Base-by-base conservation (phyloP, 2,113 vertebrate genomes). In the Platanista minor region DNA sequence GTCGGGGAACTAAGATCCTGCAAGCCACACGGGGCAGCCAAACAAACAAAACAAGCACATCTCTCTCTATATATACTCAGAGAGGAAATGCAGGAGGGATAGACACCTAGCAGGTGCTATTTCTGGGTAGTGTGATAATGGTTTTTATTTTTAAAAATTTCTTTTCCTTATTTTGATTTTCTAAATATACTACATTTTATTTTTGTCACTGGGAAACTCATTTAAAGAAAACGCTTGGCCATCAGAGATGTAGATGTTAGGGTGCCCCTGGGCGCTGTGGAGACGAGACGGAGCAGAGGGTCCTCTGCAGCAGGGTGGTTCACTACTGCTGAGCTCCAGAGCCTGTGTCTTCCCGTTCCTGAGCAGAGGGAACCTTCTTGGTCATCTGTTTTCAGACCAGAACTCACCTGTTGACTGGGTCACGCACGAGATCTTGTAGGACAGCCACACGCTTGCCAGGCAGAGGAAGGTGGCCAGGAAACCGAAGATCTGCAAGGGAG, bases 381-480 rank as follows among this genome's bases (percentile, higher is more conserved):
- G 89, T 2, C 11, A 29, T 17, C 74, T 67, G 67, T 3, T 6
- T 11, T 12, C 17, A 5, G 39, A 52, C 25, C 0, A 2, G 95
- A 33, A 98, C 98, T 98, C 97, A 99, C 99, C 99, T 81, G 99
- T 98, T 67, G 99, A 99, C 96, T 99, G 99, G 12, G 99, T 98
- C 75, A 99, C 98, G 89, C 99, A 99, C 0, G 99, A 99, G 93
- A 99, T 98, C 81, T 99, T 99, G 98, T 99, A 99, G 25, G 99
- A 99, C 21, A 99, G 99, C 99, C 99, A 99, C 94, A 99, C 94
- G 83, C 99, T 99, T 18, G 99, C 97, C 49, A 98, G 97, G 97
- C 99, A 99, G 78, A 99, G 99, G 98, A 99, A 98, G 0, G 99
- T 99, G 1, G 99, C 99, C 39, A 99, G 96, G 98, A 99, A 99